Conservation (phyloP, 2,888 invertebrate genomes). For the Andricus curvator region DNA sequence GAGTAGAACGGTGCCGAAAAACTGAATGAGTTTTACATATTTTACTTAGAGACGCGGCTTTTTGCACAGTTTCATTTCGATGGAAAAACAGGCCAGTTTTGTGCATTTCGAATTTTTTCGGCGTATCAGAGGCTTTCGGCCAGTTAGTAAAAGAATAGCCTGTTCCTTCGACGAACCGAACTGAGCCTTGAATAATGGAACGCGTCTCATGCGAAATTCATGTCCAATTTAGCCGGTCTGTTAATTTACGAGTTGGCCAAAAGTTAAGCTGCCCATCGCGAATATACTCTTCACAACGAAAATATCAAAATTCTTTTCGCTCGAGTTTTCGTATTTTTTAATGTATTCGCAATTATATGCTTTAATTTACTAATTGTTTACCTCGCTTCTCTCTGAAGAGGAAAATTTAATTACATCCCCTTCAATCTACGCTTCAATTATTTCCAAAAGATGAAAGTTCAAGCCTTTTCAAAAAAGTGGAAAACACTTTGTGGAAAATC, state of each 20-base stretch:
- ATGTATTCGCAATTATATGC: neutral
- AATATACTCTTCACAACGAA: constrained; percentile 12
- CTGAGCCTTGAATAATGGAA: constrained; percentile 63
- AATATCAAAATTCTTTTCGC: neutral
- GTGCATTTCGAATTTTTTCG: neutral
- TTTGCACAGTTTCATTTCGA: neutral
- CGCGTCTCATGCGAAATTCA: constrained; percentile 67
- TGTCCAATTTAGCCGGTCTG: constrained; percentile 66
- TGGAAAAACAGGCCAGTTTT: neutral
- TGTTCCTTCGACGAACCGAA: constrained; percentile 35
- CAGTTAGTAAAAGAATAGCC: constrained; percentile 38
- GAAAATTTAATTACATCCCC: neutral
- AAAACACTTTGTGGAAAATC: too few species aligned
- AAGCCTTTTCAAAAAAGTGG: neutral
- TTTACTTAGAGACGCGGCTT: neutral
- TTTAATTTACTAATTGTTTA: constrained; percentile 9
- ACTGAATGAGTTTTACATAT: neutral
- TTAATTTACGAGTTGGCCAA: constrained; percentile 66
- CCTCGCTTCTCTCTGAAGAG: neutral
- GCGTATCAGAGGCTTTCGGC: neutral
- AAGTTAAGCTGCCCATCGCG: constrained; percentile 53
- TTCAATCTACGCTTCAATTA: neutral
- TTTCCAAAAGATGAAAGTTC: neutral
- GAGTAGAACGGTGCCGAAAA: neutral
- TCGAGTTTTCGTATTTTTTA: neutral